Percentiles rank a stretch among this genome's conserved stretches.
These are phyloP conservation scores for Drosophila sp. DNA, from an alignment of 1,140 invertebrate genomes.

Conservation along the genomic window DNA sequence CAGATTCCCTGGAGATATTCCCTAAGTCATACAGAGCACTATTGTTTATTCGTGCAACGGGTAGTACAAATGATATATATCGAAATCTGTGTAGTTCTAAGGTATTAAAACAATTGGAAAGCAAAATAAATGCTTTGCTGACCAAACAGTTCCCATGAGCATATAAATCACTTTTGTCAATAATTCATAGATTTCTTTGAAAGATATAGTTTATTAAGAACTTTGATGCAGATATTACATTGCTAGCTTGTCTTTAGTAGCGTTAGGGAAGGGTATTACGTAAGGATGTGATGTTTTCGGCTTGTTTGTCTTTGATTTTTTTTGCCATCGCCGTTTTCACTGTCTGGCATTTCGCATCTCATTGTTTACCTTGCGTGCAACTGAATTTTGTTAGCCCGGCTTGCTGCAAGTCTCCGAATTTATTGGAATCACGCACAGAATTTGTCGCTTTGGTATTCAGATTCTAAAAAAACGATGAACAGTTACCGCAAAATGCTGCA, in stretches of 20 bases:
- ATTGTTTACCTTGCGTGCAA: slow-evolving; percentile 59
- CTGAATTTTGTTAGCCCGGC: slow-evolving; percentile 51
- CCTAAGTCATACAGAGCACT: background rate
- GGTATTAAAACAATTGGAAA: background rate
- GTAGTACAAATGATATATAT: background rate
- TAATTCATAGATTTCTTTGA: background rate
- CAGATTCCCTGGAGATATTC: background rate
- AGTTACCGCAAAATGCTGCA: slow-evolving; percentile 59
- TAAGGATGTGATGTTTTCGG: slow-evolving; percentile 15
- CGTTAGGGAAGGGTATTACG: background rate
- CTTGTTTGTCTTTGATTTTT: slow-evolving; percentile 64
- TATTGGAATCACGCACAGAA: slow-evolving; percentile 79
- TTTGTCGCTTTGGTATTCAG: slow-evolving; percentile 68
- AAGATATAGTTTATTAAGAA: too few species aligned
- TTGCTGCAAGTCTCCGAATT: slow-evolving; percentile 48
- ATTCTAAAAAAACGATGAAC: slow-evolving; percentile 22
- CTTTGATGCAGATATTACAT: background rate
- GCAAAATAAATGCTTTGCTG: too few species aligned
- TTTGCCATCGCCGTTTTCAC: slow-evolving; percentile 24
- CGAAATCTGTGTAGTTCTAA: background rate
- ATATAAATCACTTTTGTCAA: background rate
- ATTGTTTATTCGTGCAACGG: background rate
- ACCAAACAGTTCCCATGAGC: too few species aligned
- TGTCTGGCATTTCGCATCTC: slow-evolving; percentile 33
- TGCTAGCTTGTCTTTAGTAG: too few species aligned